Conservation (phyloP, 35 echinoderm and acorn worm genomes). For the Eucidaris tribuloides region DNA sequence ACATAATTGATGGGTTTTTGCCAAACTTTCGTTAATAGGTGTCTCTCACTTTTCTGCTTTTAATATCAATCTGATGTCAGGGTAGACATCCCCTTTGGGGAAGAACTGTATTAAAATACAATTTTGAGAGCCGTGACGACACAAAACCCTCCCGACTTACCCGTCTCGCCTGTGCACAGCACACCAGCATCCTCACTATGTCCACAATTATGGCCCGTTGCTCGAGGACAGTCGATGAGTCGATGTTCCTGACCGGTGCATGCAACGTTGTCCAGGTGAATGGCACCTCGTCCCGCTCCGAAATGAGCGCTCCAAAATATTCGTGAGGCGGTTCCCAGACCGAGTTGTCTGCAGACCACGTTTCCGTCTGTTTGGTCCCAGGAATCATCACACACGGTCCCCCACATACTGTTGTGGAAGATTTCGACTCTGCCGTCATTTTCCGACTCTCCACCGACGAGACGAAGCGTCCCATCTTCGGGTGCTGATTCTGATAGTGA, state of each 20-base stretch:
- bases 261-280: not conserved
- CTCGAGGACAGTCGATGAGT: not conserved
- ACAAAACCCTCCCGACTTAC: too few species aligned
- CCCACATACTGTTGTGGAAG: not conserved
- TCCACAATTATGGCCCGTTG: conserved; percentile 3
- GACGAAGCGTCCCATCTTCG: not conserved
- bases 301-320: too few species aligned
- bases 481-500: too few species aligned
- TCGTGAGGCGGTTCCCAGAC: not conserved
- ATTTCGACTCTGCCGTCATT: not conserved
- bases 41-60: too few species aligned
- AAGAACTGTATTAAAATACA: too few species aligned
- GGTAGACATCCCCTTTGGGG: too few species aligned
- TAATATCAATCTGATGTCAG: too few species aligned
- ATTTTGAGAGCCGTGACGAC: too few species aligned
- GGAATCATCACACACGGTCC: conserved; percentile 2
- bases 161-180: conserved; percentile 5
- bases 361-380: not conserved
- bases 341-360: conserved; percentile 26
- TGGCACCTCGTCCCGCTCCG: not conserved
- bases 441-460: not conserved
- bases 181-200: conserved; percentile 66
- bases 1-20: too few species aligned
- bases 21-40: too few species aligned
- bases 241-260: conserved; percentile 3